A percentile compares a stretch with the other conserved stretches of the same genome.
Evolutionary conservation across 2,797 vertebrate species (phyloP).

Genomic region (Clangula hyemalis): DNA sequence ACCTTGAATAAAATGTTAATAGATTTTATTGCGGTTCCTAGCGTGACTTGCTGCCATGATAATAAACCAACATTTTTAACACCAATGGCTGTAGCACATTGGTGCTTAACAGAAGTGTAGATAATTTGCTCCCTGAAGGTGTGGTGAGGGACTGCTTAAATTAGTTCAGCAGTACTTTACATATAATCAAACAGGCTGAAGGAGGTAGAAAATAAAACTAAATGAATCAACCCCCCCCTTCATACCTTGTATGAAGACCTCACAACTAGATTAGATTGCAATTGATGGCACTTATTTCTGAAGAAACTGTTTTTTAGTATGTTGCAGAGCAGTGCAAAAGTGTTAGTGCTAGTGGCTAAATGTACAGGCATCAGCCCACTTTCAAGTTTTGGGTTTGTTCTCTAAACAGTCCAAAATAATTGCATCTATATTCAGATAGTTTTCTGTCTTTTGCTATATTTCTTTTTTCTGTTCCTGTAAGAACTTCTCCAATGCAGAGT

Average conservation of each 20-base stretch:
- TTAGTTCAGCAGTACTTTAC: neutral
- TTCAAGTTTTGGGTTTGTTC: neutral
- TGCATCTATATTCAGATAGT: neutral
- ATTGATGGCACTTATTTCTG: neutral
- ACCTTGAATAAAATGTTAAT: slow-evolving; percentile 40
- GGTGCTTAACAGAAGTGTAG: neutral
- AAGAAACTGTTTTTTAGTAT: too few relatives aligned
- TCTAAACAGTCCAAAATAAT: neutral
- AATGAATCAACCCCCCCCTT: neutral
- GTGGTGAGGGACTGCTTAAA: neutral
- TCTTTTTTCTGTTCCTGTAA: neutral
- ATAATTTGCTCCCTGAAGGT: neutral
- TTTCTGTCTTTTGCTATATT: neutral
- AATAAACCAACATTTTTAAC: neutral
- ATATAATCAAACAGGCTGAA: neutral
- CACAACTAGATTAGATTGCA: neutral
- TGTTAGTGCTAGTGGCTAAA: neutral
- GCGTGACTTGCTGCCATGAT: neutral
- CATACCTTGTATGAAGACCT: neutral
- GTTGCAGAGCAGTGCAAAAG: neutral
- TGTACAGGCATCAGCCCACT: too few relatives aligned
- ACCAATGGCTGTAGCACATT: neutral
- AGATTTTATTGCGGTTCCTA: neutral
- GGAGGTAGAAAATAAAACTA: neutral
- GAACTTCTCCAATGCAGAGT: neutral